Base-by-base conservation (phyloP, 2,888 invertebrate genomes). In the Macrophya annulata region DNA sequence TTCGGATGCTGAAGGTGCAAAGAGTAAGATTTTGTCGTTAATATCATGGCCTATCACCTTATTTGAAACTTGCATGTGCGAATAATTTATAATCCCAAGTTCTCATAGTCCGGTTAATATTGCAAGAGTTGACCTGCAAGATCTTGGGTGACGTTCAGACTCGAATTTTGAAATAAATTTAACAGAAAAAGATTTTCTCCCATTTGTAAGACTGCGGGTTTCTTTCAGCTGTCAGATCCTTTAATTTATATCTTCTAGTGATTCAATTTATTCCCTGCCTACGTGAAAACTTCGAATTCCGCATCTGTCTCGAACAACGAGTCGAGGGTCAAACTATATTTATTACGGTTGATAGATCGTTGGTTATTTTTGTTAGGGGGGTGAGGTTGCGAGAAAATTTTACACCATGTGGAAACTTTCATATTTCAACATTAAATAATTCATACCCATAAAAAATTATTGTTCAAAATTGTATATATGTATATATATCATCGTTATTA, bases 1-100 rank as follows among this genome's bases (percentile, higher is more conserved):
- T 87, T 90, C 90, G 87, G 90, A 91, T 87, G 88, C 90, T 79
- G 92, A 93, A 88, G 93, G 92, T 82, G 84, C 88, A 65, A 90
- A 91, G 86, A 89, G 91, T 91, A 85, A 90, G 90, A 86, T 51
- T 45, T 55, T n/a, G 0, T n/a, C 15, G 8, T n/a, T 59, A 9
- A 79, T 55, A 55, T 59, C n/a, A n/a, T n/a, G n/a, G 10, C 40
- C 10, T n/a, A n/a, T 55, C 8, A 43, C 25, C 17, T 12, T 74
- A 45, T 45, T 21, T 10, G 37, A 68, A 31, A 72, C 17, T 8
- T n/a, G 31, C 31, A 31, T 31, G 21, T 48, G 25, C 31, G 40
- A 40, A 71, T n/a, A 9, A 21, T 4, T n/a, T 3, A 25, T 31
- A 31, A 31, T 31, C 31, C 31, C 3, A 1, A 1, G 31, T 25